Evolutionary conservation across 35 echinoderm and acorn worm species (phyloP).

Genomic region (Patiria miniata): DNA sequence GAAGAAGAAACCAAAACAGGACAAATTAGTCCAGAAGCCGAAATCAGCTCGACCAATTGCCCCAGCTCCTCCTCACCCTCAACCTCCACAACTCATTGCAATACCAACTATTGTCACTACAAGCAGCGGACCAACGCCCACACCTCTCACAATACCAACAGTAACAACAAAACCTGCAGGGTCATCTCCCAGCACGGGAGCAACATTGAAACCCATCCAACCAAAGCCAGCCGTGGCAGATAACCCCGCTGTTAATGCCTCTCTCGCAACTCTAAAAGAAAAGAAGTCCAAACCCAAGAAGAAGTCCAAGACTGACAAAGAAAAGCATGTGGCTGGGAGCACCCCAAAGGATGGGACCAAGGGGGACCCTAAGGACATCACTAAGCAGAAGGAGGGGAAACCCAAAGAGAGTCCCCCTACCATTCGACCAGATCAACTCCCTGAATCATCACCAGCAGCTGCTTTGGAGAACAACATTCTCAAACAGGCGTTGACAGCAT

Average conservation of each 20-base stretch:
- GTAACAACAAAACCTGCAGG: conserved; percentile 73
- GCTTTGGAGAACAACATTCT: conserved; percentile 81
- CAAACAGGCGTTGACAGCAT: conserved; percentile 82
- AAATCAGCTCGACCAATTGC: conserved; percentile 86
- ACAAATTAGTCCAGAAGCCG: conserved; percentile 74
- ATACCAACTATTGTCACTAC: conserved; percentile 72
- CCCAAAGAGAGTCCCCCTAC: conserved; percentile 34
- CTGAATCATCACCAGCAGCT: conserved; percentile 1
- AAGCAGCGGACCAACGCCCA: conserved; percentile 54
- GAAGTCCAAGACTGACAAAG: conserved; percentile 67
- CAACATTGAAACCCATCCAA: conserved; percentile 90
- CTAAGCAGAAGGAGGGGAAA: conserved; percentile 37
- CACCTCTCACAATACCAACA: conserved; percentile 42
- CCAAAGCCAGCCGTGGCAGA: conserved; percentile 83
- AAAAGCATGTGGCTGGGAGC: conserved; percentile 52
- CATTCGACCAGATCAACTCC: background rate
- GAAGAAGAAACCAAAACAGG: conserved; percentile 81
- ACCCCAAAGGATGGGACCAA: conserved; percentile 42
- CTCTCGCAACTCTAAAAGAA: conserved; percentile 68
- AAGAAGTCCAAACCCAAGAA: conserved; percentile 81
- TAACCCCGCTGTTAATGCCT: conserved; percentile 57
- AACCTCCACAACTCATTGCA: conserved; percentile 89
- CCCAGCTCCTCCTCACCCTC: conserved; percentile 57
- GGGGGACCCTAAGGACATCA: conserved; percentile 11
- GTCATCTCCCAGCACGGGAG: conserved; percentile 18